Base-by-base conservation (phyloP, 2,888 invertebrate species). In the Alloscopus bannaensis region DNA sequence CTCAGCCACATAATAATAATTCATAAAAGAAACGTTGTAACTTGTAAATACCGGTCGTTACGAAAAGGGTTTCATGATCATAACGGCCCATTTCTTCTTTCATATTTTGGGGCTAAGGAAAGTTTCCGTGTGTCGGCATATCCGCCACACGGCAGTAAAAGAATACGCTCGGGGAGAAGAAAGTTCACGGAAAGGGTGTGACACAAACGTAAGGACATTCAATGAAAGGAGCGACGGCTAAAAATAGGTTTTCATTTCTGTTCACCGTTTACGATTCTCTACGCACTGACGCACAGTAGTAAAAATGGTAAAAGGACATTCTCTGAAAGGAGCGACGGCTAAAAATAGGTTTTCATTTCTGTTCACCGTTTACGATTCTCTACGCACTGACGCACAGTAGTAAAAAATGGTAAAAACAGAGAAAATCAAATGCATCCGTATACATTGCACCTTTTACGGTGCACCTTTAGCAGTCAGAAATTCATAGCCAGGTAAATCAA, bases 401-500 rank as follows among this genome's bases (percentile, higher is more conserved):
- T n/a, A 18, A 50, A 2, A 50, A 22, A 22, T 50, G 50, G 20
- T 36, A 36, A 50, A 18, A 50, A 50, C 20, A 45, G 13, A 50
- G 11, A 50, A 20, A 50, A 50, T 11, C 3, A 8, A 8, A 36
- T 8, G 20, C 3, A 18, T 22, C 22, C 22, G 50, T n/a, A 36
- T 36, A 13, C 13, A 8, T 8, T 36, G 13, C 13, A 36, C 8
- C 13, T 36, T 36, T 36, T 36, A 36, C 36, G 13, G 52, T 52
- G 52, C 13, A 6, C 13, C 36, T 36, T 13, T 36, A 13, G 36
- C 36, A 36, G 36, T 8, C 45, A 13, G 26, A 28, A 69, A 77
- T 78, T 71, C 71, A 57, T 59, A 24, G 31, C 64, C 65, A 71
- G 70, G 71, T 71, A 59, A 78, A 78, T 78, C 78, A 78, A 78